Conservation (phyloP, 2,797 vertebrate species). For the Anguilla pacifica region DNA sequence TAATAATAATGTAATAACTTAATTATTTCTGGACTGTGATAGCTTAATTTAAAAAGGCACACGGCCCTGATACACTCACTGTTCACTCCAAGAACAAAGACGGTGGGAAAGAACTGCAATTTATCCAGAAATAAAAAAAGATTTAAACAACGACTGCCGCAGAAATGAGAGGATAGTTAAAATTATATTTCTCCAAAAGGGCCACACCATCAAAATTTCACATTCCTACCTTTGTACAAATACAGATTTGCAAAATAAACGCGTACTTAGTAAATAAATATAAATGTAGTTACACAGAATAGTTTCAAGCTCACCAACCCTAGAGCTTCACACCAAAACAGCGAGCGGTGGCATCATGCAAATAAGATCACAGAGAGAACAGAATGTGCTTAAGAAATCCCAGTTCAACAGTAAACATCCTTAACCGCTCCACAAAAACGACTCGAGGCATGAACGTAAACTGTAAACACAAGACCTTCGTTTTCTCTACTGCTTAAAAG, state of each 20-base stretch:
- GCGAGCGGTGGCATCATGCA: not conserved
- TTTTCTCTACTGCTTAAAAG: constrained; percentile 1
- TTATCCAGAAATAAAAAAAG: not conserved
- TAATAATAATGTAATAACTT: not conserved
- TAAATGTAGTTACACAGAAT: not conserved
- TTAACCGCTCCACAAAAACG: not conserved
- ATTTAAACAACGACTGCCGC: not conserved
- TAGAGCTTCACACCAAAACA: not conserved
- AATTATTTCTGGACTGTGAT: too few species aligned
- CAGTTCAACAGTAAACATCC: not conserved
- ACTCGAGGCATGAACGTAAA: not conserved
- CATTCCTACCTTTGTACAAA: not conserved
- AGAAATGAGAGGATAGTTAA: not conserved
- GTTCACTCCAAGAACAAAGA: not conserved
- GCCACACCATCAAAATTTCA: not conserved
- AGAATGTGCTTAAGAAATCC: not conserved
- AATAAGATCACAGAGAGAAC: not conserved
- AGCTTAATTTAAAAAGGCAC: not conserved
- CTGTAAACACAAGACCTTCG: not conserved
- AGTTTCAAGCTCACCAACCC: not conserved
- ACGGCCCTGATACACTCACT: not conserved
- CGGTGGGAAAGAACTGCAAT: not conserved
- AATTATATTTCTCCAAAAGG: not conserved
- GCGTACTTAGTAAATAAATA: not conserved
- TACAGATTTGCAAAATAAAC: not conserved